Percentiles rank a stretch among this genome's conserved stretches.
Evolutionary conservation across 2,888 invertebrate genomes (phyloP).

Genomic region (Orthosia cruda): DNA sequence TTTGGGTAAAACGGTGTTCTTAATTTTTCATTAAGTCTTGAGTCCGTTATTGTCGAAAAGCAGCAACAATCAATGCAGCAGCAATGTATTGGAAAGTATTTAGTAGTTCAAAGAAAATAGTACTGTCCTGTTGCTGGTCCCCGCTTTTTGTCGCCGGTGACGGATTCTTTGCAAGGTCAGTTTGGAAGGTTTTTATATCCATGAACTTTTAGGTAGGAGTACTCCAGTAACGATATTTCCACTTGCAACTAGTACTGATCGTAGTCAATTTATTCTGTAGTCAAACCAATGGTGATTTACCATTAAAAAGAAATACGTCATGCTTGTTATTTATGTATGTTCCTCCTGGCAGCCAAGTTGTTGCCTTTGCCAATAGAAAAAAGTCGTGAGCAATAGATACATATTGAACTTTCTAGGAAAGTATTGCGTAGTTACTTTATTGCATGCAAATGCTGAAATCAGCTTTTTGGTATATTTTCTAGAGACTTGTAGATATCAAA

Average conservation of each 20-base stretch:
- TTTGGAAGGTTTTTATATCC: too few species aligned
- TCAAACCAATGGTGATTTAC: neutral
- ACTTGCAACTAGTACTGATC: neutral
- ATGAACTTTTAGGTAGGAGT: too few species aligned
- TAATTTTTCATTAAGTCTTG: neutral
- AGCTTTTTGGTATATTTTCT: slow-evolving; percentile 27
- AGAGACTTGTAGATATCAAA: neutral
- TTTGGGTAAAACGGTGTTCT: neutral
- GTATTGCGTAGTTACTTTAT: slow-evolving; percentile 44
- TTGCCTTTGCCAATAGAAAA: slow-evolving; percentile 53
- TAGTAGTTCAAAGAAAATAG: too few species aligned
- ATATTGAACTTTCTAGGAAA: slow-evolving; percentile 57
- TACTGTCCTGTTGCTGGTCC: too few species aligned
- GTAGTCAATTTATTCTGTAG: neutral
- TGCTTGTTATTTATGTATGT: slow-evolving; percentile 28
- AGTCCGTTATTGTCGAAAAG: too few species aligned
- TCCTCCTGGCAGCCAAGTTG: slow-evolving; percentile 40
- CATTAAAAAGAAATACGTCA: slow-evolving; percentile 19
- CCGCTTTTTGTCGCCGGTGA: too few species aligned
- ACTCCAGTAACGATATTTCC: neutral
- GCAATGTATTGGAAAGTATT: too few species aligned
- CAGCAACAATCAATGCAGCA: too few species aligned
- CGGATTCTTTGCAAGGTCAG: too few species aligned
- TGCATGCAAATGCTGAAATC: slow-evolving; percentile 39
- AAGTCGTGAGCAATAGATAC: slow-evolving; percentile 59